Conservation (phyloP, 2,113 vertebrate species). For the Hiodon alosoides region DNA sequence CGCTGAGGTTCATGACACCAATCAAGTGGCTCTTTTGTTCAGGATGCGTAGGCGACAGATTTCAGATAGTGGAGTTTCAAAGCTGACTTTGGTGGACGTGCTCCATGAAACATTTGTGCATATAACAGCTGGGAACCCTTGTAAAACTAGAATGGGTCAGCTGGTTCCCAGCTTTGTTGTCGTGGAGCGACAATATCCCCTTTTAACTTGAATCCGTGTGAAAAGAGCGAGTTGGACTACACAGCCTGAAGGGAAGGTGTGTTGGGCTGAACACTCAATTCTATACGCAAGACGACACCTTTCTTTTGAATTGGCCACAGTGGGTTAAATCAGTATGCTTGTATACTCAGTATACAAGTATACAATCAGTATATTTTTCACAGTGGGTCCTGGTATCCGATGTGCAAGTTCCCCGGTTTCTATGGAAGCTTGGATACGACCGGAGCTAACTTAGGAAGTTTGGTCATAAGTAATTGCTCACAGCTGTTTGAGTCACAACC, state of each 20-base stretch:
- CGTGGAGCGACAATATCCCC: slow-evolving; percentile 6
- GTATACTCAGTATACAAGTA: too few relatives aligned
- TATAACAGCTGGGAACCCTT: slow-evolving; percentile 35
- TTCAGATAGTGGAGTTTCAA: slow-evolving; percentile 11
- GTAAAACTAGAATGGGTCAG: slow-evolving; percentile 19
- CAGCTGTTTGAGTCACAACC: too few relatives aligned
- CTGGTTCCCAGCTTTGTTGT: slow-evolving; percentile 29
- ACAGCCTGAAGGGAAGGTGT: background rate
- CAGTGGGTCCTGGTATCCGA: too few relatives aligned
- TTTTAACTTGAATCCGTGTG: slow-evolving; percentile 12
- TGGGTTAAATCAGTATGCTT: too few relatives aligned
- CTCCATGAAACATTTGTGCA: slow-evolving; percentile 29
- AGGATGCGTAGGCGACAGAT: background rate
- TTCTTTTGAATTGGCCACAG: too few relatives aligned
- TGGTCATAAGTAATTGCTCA: too few relatives aligned
- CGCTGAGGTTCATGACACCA: slow-evolving; percentile 7
- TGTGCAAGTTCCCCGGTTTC: too few relatives aligned
- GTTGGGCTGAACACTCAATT: background rate
- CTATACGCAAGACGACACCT: too few relatives aligned
- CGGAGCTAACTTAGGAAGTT: too few relatives aligned
- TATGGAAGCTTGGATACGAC: too few relatives aligned
- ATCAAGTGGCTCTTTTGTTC: slow-evolving; percentile 26
- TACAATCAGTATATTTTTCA: too few relatives aligned
- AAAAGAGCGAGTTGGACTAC: background rate
- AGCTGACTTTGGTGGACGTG: slow-evolving; percentile 15